A percentile compares a stretch with the other conserved stretches of the same genome.
Conservation (phyloP, 2,113 vertebrate genomes). For the sheep (Ovis aries) region DNA sequence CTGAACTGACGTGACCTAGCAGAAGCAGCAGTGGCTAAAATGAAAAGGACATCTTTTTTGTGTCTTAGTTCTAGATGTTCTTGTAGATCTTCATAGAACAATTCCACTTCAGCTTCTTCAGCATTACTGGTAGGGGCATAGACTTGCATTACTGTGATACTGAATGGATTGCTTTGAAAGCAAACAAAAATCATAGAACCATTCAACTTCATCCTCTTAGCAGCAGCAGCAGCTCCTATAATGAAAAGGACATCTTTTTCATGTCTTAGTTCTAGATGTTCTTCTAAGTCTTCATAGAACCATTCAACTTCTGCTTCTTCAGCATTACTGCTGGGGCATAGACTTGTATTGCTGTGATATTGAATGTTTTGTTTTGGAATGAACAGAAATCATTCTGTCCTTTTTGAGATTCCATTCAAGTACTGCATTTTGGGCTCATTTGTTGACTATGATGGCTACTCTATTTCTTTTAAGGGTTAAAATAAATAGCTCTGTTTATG, state of each 20-base stretch:
- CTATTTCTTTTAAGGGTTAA: background rate
- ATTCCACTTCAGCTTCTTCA: too few species aligned
- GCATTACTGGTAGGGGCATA: too few species aligned
- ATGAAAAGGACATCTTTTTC: background rate
- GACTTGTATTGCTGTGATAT: background rate
- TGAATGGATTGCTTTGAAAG: too few species aligned
- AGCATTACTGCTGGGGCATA: background rate
- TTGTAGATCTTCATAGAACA: too few species aligned
- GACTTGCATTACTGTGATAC: too few species aligned
- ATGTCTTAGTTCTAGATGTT: background rate
- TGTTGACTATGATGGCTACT: background rate
- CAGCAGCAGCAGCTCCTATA: background rate
- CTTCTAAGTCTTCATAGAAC: background rate
- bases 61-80: too few species aligned
- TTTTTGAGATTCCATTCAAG: background rate
- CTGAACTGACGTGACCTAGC: too few species aligned
- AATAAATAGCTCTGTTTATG: background rate
- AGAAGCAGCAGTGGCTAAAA: too few species aligned
- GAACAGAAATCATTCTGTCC: background rate
- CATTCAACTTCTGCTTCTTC: background rate
- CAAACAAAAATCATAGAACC: too few species aligned
- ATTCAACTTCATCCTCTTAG: too few species aligned
- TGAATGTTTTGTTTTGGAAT: background rate
- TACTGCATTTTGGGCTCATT: background rate
- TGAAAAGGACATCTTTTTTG: too few species aligned